Evolutionary conservation across 2,113 vertebrate genomes (phyloP), one percentile per base, ranked within the genome.

Genomic region (Neotoma lepida): DNA sequence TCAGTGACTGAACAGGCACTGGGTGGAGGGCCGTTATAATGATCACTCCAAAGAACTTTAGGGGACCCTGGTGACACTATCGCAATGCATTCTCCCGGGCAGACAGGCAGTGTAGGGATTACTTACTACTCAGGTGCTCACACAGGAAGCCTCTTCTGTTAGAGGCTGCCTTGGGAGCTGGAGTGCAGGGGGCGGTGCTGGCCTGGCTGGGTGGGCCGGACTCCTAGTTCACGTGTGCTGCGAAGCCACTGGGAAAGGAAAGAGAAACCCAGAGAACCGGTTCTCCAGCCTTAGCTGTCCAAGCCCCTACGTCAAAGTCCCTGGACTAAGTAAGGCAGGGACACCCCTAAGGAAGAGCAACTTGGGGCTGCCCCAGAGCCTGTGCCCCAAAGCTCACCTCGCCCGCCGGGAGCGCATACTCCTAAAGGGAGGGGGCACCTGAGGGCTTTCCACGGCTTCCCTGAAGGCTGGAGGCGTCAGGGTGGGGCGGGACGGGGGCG

Each of bases 221-320:
- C 88, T 56, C 33, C 28, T 6, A 77, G 94, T 84, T 95, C 95
- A 84, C 39, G 17, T 70, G 35, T 66, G 49, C 4, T 9, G 82
- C 80, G 41, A 74, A 63, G 89, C 89, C 58, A 14, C 89, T 33
- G 80, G 44, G 77, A 41, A 94, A 91, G 76, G 44, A 86, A 89
- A 88, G 94, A 96, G 76, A 97, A 97, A 97, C 96, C 15, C 7
- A 96, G 93, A 96, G 88, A 97, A 97, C 97, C 97, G 97, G 97
- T 97, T 97, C 80, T 66, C 90, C 82, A 1, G 93, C 93, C 71
- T 96, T 51, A 33, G 81, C 91, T 91, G 85, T 64, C 28, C 17
- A 26, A 64, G 80, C 30, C 77, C 13, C 44, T 12, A 51, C 10
- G 70, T 74, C 93, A 68, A 51, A 68, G 54, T 91, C 58, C 70